phyloP scores from a whole-genome alignment of 2,888 invertebrate species.

The Teleogryllus oceanicus region DNA sequence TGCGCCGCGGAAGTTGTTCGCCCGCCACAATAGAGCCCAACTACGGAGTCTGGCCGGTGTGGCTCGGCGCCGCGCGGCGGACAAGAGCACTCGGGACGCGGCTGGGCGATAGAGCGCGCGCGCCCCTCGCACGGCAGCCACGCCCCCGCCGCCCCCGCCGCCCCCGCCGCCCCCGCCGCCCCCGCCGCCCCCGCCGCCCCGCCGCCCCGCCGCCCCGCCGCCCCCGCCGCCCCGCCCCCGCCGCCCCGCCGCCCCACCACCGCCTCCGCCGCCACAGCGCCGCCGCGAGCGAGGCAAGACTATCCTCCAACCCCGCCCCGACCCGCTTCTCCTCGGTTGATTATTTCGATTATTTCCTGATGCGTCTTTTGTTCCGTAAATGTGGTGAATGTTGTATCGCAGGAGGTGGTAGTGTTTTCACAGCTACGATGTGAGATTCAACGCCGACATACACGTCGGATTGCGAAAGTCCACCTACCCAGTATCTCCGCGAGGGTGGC shows the following conservation, averaged over 20 bases:
- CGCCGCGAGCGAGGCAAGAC: neutral
- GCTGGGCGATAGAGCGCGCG: neutral
- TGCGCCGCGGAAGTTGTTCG: neutral
- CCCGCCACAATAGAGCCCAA: neutral
- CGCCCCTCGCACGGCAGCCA: neutral
- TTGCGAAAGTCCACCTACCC: too few species aligned
- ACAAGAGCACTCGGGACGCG: neutral
- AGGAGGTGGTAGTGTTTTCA: too few species aligned
- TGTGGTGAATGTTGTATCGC: too few species aligned
- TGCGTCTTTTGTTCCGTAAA: too few species aligned
- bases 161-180: neutral
- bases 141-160: neutral
- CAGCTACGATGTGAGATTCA: too few species aligned
- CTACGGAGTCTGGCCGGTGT: neutral
- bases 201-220: too few species aligned
- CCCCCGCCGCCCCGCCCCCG: neutral
- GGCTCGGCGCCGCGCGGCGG: neutral
- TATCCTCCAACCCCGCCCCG: too few species aligned
- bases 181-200: neutral
- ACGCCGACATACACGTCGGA: too few species aligned
- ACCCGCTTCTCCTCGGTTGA: too few species aligned
- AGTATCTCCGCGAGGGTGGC: too few species aligned
- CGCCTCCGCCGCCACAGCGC: neutral
- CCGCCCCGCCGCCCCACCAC: neutral
- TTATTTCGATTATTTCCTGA: too few species aligned